Evolutionary conservation across 53 echinoderm and acorn worm species (phyloP), one percentile per base, ranked within the genome.

Genomic region (Antedon mediterranea): DNA sequence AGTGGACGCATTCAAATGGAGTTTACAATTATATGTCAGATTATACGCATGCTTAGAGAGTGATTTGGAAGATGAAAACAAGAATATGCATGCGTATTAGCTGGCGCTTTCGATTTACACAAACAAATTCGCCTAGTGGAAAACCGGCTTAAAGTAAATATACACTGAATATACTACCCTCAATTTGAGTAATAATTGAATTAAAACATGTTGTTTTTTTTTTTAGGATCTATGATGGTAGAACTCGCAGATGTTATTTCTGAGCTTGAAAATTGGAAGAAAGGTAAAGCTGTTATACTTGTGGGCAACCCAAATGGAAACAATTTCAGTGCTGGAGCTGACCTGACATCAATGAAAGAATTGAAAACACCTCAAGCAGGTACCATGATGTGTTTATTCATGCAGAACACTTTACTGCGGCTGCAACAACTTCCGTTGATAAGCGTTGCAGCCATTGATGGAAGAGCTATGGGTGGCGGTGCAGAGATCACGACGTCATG

Each of bases 141-240:
- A n/a, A n/a, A n/a, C n/a, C n/a, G n/a, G n/a, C n/a, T n/a, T n/a
- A n/a, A n/a, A n/a, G n/a, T n/a, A n/a, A n/a, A n/a, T n/a, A n/a
- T n/a, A n/a, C n/a, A n/a, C n/a, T n/a, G n/a, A n/a, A n/a, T n/a
- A n/a, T n/a, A n/a, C n/a, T n/a, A n/a, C n/a, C n/a, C 11, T 37
- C 37, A 4, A 11, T 4, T 37, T 37, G 37, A 11, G 37, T 11
- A 11, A 4, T 11, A 37, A n/a, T n/a, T n/a, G n/a, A 37, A 37
- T 37, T 11, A 37, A 37, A 37, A 37, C 37, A 37, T 37, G 43
- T 74, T n/a, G n/a, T n/a, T n/a, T n/a, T 27, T 43, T 72, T 28
- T 0, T 30, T 43, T 77, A 97, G 97, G 97, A 27, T 86, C 74
- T 28, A 97, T 97, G 97, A 97, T 97, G 97, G 89, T 92, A 2